phyloP scores from a whole-genome alignment of 2,113 vertebrate genomes.

The Camelus bactrianus region DNA sequence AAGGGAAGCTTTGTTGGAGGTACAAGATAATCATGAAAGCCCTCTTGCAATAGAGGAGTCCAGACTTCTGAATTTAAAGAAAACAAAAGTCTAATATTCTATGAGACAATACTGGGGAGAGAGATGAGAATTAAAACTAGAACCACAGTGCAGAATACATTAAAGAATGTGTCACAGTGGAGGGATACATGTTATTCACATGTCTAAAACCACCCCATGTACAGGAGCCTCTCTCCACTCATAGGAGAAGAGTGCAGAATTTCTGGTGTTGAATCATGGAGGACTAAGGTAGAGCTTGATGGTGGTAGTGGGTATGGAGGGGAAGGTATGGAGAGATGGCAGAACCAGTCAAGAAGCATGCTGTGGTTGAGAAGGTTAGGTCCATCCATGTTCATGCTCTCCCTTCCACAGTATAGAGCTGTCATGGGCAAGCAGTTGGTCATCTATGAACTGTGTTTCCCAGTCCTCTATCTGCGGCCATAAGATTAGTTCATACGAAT shows the following conservation, averaged over 20 bases:
- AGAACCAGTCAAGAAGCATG: background rate
- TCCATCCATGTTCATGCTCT: background rate
- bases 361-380: background rate
- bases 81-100: background rate
- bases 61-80: background rate
- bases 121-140: background rate
- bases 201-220: background rate
- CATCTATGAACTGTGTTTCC: background rate
- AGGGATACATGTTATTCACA: background rate
- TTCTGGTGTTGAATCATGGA: background rate
- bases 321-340: background rate
- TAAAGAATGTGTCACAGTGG: background rate
- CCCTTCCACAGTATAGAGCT: background rate
- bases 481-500: background rate
- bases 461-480: background rate
- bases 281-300: background rate
- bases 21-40: background rate
- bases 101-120: background rate
- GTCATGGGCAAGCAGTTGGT: background rate
- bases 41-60: background rate
- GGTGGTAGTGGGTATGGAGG: background rate
- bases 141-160: background rate
- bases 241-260: background rate
- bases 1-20: background rate
- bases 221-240: background rate